These are phyloP conservation scores for Spilogale gracilis DNA, from an alignment of 2,113 vertebrate species.

Conservation along the genomic window DNA sequence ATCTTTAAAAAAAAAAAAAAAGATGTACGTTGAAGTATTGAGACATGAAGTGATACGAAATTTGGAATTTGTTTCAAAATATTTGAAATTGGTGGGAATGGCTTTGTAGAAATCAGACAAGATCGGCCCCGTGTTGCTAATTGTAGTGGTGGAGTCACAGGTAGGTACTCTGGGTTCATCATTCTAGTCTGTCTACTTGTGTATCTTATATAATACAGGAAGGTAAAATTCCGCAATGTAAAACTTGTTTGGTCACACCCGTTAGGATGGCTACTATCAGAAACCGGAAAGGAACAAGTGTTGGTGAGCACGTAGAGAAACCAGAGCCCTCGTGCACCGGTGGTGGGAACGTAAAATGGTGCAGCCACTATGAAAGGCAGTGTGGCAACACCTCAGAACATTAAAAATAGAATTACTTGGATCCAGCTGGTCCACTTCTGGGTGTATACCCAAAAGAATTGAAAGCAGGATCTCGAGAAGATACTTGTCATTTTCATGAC, in stretches of 20 bases:
- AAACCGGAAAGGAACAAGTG: neutral
- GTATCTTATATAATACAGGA: neutral
- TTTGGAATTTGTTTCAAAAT: neutral
- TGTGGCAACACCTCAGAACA: neutral
- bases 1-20: no score
- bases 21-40: neutral
- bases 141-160: neutral
- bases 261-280: neutral
- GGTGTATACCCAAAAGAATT: neutral
- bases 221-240: neutral
- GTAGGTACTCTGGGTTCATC: neutral
- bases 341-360: neutral
- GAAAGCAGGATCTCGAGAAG: neutral
- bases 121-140: no score
- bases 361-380: neutral
- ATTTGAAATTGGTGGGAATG: neutral
- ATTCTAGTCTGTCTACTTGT: neutral
- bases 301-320: neutral
- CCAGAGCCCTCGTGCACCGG: fast-evolving
- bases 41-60: neutral
- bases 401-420: neutral
- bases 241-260: neutral
- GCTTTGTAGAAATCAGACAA: neutral
- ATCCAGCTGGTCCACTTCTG: neutral
- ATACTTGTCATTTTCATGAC: neutral